Evolutionary conservation across 1,140 invertebrate species (phyloP).

Genomic region (Rhyzopertha dominica): DNA sequence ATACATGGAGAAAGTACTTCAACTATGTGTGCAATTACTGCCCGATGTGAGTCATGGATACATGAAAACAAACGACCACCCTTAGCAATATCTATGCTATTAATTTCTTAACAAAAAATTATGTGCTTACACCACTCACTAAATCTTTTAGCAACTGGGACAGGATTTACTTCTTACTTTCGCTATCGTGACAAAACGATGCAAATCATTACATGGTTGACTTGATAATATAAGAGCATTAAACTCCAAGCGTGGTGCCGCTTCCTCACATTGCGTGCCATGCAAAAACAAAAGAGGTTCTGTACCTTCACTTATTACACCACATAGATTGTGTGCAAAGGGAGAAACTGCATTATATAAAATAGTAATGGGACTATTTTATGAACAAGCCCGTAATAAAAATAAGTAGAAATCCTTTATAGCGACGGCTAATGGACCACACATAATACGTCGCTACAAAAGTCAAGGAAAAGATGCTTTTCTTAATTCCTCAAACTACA

Average conservation of each 20-base stretch:
- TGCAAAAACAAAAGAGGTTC: background rate
- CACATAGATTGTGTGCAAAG: background rate
- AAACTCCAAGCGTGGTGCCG: too few species aligned
- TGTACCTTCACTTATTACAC: background rate
- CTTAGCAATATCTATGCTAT: background rate
- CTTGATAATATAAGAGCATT: background rate
- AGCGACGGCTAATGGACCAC: too few species aligned
- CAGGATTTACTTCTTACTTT: constrained; percentile 5
- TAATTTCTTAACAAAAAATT: background rate
- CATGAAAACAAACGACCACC: constrained; percentile 1
- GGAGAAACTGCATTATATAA: too few species aligned
- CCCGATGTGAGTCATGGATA: constrained; percentile 61
- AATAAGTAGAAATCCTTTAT: too few species aligned
- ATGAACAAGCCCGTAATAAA: too few species aligned
- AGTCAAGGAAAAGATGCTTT: too few species aligned
- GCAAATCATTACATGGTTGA: background rate
- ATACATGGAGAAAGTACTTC: constrained; percentile 60
- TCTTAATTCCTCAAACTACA: too few species aligned
- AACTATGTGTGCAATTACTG: constrained; percentile 88
- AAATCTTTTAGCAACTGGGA: background rate
- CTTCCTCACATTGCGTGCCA: too few species aligned
- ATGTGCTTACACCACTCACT: background rate
- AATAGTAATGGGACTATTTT: too few species aligned
- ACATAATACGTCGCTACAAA: too few species aligned
- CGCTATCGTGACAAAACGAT: background rate